phyloP scores from a whole-genome alignment of 2,113 vertebrate genomes.

The Rhipidura dahli region DNA sequence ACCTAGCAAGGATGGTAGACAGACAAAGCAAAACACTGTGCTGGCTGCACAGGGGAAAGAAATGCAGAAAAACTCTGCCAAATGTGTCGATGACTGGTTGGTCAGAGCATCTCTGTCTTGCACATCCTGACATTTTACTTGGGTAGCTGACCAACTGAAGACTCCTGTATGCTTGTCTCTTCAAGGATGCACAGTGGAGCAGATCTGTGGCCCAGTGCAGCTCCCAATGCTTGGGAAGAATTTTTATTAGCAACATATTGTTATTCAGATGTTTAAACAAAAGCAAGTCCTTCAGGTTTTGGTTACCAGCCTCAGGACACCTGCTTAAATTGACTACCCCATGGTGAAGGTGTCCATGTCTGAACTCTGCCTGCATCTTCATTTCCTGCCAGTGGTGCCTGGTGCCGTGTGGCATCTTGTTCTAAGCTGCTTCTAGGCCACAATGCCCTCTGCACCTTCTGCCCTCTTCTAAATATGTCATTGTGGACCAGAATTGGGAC shows the following conservation, averaged over 20 bases:
- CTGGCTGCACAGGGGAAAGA: not conserved
- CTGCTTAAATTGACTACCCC: not conserved
- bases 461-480: not conserved
- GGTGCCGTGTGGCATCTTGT: not conserved
- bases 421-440: not conserved
- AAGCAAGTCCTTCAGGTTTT: not conserved
- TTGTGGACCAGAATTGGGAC: not conserved
- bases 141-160: not conserved
- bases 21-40: not conserved
- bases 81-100: not conserved
- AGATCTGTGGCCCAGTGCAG: not conserved
- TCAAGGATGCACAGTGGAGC: not conserved
- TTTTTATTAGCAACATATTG: not conserved
- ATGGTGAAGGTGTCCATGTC: not conserved
- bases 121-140: not conserved
- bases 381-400: not conserved
- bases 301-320: not conserved
- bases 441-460: not conserved
- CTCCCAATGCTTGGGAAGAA: not conserved
- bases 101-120: not conserved
- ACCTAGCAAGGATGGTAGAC: not conserved
- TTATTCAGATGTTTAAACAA: not conserved
- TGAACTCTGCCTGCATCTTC: not conserved
- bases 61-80: not conserved
- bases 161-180: not conserved